Base-by-base conservation (phyloP, 2,797 vertebrate species). In the Sebastes vulpes region DNA sequence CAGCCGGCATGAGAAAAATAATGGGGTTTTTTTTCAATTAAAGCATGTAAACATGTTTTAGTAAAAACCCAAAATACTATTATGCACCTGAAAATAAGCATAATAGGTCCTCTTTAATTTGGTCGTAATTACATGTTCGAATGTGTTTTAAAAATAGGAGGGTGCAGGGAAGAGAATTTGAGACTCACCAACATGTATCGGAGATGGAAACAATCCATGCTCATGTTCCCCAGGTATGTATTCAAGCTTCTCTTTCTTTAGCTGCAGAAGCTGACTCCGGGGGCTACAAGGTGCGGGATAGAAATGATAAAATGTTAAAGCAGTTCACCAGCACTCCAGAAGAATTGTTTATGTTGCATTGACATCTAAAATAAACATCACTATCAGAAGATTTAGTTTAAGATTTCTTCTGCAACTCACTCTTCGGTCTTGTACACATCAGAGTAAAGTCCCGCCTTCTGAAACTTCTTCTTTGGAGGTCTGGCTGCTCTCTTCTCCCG, bases 381-480 rank as follows among this genome's bases (percentile, higher is more conserved):
- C 11, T 5, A 26, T 42, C 10, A 60, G 18, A 4, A 14, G 2
- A 59, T 38, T 66, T 7, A 35, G 25, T 32, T 61, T 12, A 14
- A 31, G 6, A 46, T 71, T 75, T 68, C 26, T 46, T 70, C 58
- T 16, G 75, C 18, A 20, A 97, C 98, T 97, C 93, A 99, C 98
- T 99, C 98, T 65, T 97, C 95, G 32, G 96, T 97, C 96, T 99
- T 99, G 95, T 98, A 99, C 84, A 99, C 98, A 14, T 99, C 98
- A 2, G 99, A 99, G 92, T 99, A 99, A 63, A 99, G 97, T 59
- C 99, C 99, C 12, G 99, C 98, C 94, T 98, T 99, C 96, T 99
- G 98, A 91, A 98, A 99, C 88, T 99, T 99, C 94, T 99, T 99
- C 96, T 99, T 99, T 76, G 99, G 99, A 70, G 98, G 97, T 52